Percentiles rank a stretch among this genome's conserved stretches.
Evolutionary conservation across 1,140 invertebrate species (phyloP).

Genomic region (Orchesella cincta): DNA sequence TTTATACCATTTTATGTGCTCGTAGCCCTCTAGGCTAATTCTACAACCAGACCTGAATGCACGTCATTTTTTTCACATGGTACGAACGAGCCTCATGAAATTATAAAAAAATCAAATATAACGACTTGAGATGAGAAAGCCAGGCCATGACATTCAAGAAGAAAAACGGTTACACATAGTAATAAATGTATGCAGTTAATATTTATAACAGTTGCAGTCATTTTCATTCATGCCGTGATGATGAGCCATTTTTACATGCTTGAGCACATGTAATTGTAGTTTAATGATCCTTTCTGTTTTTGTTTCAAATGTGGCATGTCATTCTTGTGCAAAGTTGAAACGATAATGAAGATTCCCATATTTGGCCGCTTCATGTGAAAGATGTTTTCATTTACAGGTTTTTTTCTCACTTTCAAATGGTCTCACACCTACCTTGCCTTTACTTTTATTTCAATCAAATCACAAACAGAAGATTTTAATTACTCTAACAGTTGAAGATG

Average conservation of each 20-base stretch:
- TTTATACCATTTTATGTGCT: no score
- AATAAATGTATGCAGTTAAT: not conserved
- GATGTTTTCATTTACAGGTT: not conserved
- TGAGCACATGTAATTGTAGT: not conserved
- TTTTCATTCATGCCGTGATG: not conserved
- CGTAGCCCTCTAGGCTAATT: no score
- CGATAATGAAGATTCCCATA: conserved; percentile 5
- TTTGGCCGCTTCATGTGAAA: not conserved
- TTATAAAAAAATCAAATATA: no score
- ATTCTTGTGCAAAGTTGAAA: not conserved
- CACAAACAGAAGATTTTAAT: not conserved
- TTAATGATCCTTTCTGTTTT: conserved; percentile 13
- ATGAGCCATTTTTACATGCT: not conserved
- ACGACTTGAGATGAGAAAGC: conserved; percentile 8
- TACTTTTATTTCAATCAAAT: not conserved
- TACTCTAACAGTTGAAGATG: not conserved
- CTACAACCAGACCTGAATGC: no score
- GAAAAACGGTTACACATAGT: not conserved
- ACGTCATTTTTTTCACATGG: conserved; percentile 6
- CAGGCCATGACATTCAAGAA: conserved; percentile 17
- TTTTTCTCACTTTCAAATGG: not conserved
- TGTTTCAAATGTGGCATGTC: not conserved
- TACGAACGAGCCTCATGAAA: not conserved
- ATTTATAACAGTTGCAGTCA: not conserved
- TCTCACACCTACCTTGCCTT: not conserved